phyloP scores from a whole-genome alignment of 2,113 vertebrate genomes.

The Mungos mungo region DNA sequence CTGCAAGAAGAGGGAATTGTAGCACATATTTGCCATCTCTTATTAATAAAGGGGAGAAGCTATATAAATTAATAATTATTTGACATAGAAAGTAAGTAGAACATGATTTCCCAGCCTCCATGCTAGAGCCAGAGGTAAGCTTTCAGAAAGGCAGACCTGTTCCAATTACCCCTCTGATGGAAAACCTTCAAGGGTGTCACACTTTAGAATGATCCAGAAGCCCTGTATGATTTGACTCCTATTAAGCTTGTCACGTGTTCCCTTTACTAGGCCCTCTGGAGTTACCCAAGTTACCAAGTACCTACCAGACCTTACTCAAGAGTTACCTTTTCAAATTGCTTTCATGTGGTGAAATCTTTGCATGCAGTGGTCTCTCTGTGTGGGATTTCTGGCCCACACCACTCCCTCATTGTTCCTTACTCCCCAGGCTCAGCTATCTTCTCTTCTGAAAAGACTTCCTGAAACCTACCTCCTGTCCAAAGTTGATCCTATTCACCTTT shows the following conservation, averaged over 20 bases:
- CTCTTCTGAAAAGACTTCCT: background rate
- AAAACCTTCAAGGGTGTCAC: background rate
- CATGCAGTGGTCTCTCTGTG: background rate
- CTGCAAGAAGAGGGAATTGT: background rate
- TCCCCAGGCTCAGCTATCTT: background rate
- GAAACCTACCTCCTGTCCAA: background rate
- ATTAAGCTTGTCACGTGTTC: background rate
- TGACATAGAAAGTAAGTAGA: background rate
- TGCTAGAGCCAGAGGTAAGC: background rate
- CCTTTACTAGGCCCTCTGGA: background rate
- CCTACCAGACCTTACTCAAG: background rate
- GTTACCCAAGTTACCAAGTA: background rate
- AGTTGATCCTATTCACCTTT: background rate
- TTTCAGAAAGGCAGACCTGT: background rate
- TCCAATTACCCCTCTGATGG: background rate
- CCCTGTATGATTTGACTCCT: background rate
- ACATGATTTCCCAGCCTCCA: background rate
- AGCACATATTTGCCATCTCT: background rate
- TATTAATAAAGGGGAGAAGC: background rate
- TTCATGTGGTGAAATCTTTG: background rate
- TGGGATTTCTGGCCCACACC: background rate
- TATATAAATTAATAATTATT: background rate
- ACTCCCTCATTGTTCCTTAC: background rate
- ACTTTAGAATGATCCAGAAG: background rate
- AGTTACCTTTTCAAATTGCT: background rate